A percentile compares a stretch with the other conserved stretches of the same genome.
These are phyloP conservation scores for Edolisoma coerulescens DNA, from an alignment of 2,113 vertebrate genomes.

Conservation along the genomic window DNA sequence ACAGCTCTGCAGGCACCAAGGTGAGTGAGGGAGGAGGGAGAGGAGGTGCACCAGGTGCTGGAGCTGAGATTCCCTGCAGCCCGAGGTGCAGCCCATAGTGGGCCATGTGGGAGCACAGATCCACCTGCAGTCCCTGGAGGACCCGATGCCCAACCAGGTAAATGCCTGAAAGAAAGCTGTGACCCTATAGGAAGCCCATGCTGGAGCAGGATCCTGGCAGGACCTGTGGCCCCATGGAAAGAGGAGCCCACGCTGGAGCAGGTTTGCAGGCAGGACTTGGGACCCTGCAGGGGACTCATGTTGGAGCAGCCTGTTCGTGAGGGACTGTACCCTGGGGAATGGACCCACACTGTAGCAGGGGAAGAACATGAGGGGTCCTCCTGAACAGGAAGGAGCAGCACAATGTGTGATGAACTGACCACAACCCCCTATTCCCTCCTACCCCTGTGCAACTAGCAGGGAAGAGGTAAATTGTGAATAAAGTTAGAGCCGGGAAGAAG, in stretches of 20 bases:
- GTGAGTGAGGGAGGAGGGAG: background rate
- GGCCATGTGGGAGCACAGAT: background rate
- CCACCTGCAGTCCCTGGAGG: background rate
- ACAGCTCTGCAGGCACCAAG: background rate
- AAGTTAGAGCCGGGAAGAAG: background rate
- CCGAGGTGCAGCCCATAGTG: fast-evolving
- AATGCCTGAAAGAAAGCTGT: background rate
- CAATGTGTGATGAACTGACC: background rate
- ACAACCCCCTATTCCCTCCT: background rate
- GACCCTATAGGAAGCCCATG: background rate
- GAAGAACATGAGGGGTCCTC: background rate
- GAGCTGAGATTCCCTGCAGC: background rate
- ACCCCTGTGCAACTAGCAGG: background rate
- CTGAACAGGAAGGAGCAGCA: background rate
- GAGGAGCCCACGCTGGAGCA: fast-evolving
- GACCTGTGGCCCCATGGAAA: background rate
- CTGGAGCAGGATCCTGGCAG: background rate
- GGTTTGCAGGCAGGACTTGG: background rate
- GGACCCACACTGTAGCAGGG: background rate
- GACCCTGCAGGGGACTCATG: fast-evolving
- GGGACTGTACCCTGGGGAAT: background rate
- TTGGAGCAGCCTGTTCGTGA: background rate
- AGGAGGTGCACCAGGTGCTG: background rate
- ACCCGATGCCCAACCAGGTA: background rate
- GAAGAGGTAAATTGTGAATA: background rate